These are phyloP conservation scores for Trinorchestia longiramus DNA, from an alignment of 1,140 invertebrate genomes.

Conservation along the genomic window DNA sequence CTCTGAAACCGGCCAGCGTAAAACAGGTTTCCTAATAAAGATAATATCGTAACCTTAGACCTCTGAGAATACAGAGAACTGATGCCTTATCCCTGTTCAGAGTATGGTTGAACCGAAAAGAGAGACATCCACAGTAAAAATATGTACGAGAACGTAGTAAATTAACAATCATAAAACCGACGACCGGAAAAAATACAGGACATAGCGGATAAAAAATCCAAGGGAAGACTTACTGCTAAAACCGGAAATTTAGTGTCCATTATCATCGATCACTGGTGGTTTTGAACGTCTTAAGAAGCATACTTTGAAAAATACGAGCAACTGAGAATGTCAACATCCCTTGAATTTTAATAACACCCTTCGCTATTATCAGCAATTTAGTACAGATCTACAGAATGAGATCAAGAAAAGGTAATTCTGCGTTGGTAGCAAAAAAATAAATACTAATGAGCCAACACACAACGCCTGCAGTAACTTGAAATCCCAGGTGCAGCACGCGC, in stretches of 20 bases:
- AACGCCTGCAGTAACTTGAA: neutral
- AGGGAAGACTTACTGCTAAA: neutral
- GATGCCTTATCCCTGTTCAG: neutral
- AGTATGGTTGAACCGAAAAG: neutral
- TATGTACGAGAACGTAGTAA: neutral
- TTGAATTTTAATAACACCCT: neutral
- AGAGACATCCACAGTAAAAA: neutral
- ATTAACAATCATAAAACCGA: neutral
- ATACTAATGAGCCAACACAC: neutral
- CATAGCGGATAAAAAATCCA: neutral
- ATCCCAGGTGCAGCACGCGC: neutral
- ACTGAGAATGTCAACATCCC: too few species aligned
- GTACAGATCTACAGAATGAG: neutral
- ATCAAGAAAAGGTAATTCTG: neutral
- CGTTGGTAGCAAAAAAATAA: neutral
- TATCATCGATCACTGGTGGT: too few species aligned
- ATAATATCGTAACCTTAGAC: slow-evolving; percentile 37
- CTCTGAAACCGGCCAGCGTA: neutral
- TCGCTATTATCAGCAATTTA: neutral
- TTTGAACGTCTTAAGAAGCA: too few species aligned
- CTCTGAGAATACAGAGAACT: neutral
- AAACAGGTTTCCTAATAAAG: slow-evolving; percentile 44
- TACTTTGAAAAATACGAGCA: too few species aligned
- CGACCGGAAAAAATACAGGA: neutral
- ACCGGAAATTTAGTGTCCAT: neutral